phyloP scores from a whole-genome alignment of 2,113 vertebrate genomes.

The Scatophagus argus region DNA sequence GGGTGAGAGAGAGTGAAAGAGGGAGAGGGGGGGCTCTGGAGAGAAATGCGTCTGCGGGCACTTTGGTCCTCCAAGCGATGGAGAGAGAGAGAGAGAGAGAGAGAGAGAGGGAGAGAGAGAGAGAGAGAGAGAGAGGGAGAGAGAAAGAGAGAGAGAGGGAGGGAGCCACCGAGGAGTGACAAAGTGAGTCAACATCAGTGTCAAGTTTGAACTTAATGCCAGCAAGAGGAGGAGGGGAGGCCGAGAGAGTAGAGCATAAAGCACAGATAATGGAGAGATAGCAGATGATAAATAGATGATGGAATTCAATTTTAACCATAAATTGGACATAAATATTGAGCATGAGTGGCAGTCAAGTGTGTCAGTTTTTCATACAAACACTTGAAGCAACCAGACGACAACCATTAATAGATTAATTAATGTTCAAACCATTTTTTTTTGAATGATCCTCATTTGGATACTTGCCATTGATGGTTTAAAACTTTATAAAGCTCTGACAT shows the following conservation, averaged over 20 bases:
- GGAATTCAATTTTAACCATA: constrained; percentile 66
- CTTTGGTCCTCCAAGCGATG: constrained; percentile 83
- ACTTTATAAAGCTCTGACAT: constrained; percentile 23
- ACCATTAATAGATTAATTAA: constrained; percentile 1
- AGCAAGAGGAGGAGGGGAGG: constrained; percentile 81
- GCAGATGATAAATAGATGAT: constrained; percentile 75
- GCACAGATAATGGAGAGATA: constrained; percentile 80
- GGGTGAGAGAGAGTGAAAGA: constrained; percentile 79
- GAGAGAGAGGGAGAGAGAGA: constrained; percentile 53
- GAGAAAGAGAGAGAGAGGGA: constrained; percentile 51
- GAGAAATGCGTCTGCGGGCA: constrained; percentile 85
- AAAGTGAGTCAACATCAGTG: constrained; percentile 88
- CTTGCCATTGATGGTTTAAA: not conserved
- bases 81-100: constrained; percentile 42
- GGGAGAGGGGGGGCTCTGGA: constrained; percentile 78
- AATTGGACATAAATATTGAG: constrained; percentile 55
- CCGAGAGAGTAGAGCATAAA: constrained; percentile 77
- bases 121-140: constrained; percentile 32
- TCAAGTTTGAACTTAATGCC: constrained; percentile 89
- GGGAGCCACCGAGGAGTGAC: constrained; percentile 81
- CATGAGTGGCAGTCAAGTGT: constrained; percentile 11
- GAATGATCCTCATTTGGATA: not conserved
- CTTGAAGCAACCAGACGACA: constrained; percentile 6
- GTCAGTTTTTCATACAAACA: not conserved
- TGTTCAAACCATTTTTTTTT: not conserved